Conservation (phyloP, 2,113 vertebrate genomes). For the Fulmarus glacialis region DNA sequence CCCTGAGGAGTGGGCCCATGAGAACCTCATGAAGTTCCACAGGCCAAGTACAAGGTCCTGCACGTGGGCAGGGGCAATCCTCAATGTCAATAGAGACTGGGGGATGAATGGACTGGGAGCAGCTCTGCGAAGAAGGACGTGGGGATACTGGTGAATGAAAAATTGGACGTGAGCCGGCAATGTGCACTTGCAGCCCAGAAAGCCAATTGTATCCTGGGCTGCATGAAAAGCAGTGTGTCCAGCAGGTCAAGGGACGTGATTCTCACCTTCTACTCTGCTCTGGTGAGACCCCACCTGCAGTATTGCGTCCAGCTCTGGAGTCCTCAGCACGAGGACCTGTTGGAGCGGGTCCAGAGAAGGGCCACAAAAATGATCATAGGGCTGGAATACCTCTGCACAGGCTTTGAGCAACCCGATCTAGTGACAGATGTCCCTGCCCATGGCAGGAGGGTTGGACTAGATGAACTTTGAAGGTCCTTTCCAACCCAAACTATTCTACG, state of each 20-base stretch:
- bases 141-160: not conserved
- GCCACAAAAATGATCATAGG: not conserved
- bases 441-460: not conserved
- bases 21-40: not conserved
- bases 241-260: fast-evolving
- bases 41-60: not conserved
- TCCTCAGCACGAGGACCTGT: not conserved
- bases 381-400: not conserved
- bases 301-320: not conserved
- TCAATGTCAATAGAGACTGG: not conserved
- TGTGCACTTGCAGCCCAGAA: not conserved
- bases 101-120: not conserved
- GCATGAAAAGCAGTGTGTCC: fast-evolving
- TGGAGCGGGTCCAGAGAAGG: not conserved
- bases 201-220: not conserved
- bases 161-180: not conserved
- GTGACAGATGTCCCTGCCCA: not conserved
- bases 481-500: not conserved
- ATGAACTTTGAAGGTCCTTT: not conserved
- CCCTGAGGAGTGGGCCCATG: not conserved
- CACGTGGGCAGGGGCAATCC: no score
- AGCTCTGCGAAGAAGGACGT: not conserved
- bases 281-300: not conserved
- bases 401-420: not conserved
- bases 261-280: not conserved